Percentiles rank a stretch among this genome's conserved stretches.
These are phyloP conservation scores for Petrocephalus microphthalmus DNA, from an alignment of 2,113 vertebrate species.

Conservation along the genomic window DNA sequence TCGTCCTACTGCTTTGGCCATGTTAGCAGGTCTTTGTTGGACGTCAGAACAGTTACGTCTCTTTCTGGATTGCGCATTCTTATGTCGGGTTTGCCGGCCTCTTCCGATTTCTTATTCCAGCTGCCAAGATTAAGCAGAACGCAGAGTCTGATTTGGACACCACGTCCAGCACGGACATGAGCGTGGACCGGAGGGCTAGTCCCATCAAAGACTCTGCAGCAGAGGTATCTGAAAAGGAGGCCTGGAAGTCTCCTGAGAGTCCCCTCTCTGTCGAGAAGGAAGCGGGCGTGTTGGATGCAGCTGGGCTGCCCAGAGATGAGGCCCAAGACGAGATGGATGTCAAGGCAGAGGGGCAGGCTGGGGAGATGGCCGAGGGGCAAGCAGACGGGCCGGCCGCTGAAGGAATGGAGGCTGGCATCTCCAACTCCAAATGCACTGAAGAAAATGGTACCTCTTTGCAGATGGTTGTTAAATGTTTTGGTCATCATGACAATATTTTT, in stretches of 20 bases:
- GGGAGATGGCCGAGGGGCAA: constrained; percentile 37
- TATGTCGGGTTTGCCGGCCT: not conserved
- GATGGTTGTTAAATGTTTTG: not conserved
- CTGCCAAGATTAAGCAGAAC: constrained; percentile 47
- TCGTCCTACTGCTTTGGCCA: not conserved
- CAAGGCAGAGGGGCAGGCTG: constrained; percentile 30
- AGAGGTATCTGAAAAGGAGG: not conserved
- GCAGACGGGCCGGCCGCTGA: constrained; percentile 28
- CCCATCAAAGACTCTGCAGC: not conserved
- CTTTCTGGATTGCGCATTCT: not conserved
- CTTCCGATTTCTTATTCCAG: constrained; percentile 17
- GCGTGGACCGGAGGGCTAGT: not conserved
- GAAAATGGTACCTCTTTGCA: constrained; percentile 44
- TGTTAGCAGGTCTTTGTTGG: not conserved
- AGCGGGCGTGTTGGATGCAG: not conserved
- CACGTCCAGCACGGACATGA: constrained; percentile 22
- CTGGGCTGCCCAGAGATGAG: not conserved
- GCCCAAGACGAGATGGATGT: not conserved
- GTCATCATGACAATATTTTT: not conserved
- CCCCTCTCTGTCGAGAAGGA: not conserved
- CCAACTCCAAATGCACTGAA: constrained; percentile 31
- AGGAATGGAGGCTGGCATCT: not conserved
- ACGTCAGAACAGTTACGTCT: not conserved
- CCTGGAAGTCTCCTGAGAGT: not conserved
- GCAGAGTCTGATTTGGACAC: constrained; percentile 50